Base-by-base conservation (phyloP, 2,113 vertebrate species). In the Tachysurus vachellii region DNA sequence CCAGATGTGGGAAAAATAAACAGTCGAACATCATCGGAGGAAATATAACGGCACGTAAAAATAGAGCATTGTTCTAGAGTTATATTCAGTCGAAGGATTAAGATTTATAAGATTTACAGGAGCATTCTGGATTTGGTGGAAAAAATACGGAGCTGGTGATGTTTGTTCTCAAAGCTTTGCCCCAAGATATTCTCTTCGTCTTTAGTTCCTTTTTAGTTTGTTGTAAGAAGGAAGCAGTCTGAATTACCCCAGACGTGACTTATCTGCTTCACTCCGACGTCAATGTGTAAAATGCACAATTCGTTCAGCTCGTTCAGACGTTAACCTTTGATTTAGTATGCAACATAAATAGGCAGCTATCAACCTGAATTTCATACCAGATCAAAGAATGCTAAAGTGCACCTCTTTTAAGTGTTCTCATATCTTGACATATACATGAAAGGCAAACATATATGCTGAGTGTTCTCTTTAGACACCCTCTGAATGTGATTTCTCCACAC, bases 301-400 rank as follows among this genome's bases (percentile, higher is more conserved):
- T 36, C 36, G 36, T 50, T 50, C 47, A 50, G 5, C 12, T 87
- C 73, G 84, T 90, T 90, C 85, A 73, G 73, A 82, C 54, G 83
- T 89, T 88, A 87, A 71, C 83, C 83, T 82, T 84, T 90, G 90
- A 90, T 91, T 90, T 88, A 89, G 77, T 36, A 80, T 28, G 54
- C 23, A 89, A 36, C 36, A 36, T 36, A 81, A 82, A 79, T 70
- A n/a, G 68, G 50, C 23, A 42, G 66, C 31, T 59, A 44, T 82
- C 59, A 80, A 87, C 57, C 8, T 36, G 53, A 73, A 6, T 64
- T 77, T 64, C 73, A 16, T 79, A 76, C 73, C 75, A 42, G 66
- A 66, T 86, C n/a, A 66, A 66, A 26, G 44, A 17, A 50, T 12
- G 23, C n/a, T 28, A n/a, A 44, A 53, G 10, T 59, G 66, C 17